Conservation (phyloP, 2,888 invertebrate species). For the Pycnomerus fuliginosus region DNA sequence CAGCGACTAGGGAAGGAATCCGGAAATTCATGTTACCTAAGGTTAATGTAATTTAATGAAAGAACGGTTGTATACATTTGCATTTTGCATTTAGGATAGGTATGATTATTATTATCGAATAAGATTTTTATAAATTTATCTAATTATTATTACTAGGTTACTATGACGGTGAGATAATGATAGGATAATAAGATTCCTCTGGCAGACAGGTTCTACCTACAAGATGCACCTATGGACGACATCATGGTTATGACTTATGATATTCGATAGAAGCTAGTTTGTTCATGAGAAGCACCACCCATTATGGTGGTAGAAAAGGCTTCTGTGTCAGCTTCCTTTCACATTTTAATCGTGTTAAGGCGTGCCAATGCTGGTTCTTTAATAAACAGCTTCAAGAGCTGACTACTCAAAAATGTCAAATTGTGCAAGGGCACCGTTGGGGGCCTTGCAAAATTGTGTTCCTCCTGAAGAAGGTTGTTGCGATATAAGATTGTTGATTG, state of each 20-base stretch:
- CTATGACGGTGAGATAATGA: too few species aligned
- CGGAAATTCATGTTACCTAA: slow-evolving; percentile 30
- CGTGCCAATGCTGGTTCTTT: slow-evolving; percentile 25
- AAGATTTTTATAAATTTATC: not conserved
- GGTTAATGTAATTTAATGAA: too few species aligned
- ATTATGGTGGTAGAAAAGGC: slow-evolving; percentile 4
- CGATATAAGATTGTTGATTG: too few species aligned
- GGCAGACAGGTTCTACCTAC: too few species aligned
- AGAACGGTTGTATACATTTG: slow-evolving; percentile 10
- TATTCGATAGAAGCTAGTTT: not conserved
- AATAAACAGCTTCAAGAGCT: not conserved
- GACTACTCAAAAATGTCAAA: slow-evolving; percentile 8
- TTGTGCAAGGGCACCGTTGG: slow-evolving; percentile 8
- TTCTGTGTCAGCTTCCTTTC: slow-evolving; percentile 31
- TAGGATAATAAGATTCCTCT: too few species aligned
- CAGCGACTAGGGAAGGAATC: slow-evolving; percentile 31
- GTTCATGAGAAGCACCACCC: slow-evolving; percentile 4
- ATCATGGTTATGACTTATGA: not conserved
- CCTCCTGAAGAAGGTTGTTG: too few species aligned
- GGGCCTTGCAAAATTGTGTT: slow-evolving; percentile 8
- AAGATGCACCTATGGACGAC: not conserved
- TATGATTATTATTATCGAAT: slow-evolving; percentile 9
- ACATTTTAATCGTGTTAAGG: slow-evolving; percentile 34
- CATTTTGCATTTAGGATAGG: slow-evolving; percentile 5
- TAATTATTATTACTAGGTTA: too few species aligned